Percentiles rank a stretch among this genome's conserved stretches.
These are phyloP conservation scores for Heteromyza rotundicornis DNA, from an alignment of 2,888 invertebrate species.

Conservation along the genomic window DNA sequence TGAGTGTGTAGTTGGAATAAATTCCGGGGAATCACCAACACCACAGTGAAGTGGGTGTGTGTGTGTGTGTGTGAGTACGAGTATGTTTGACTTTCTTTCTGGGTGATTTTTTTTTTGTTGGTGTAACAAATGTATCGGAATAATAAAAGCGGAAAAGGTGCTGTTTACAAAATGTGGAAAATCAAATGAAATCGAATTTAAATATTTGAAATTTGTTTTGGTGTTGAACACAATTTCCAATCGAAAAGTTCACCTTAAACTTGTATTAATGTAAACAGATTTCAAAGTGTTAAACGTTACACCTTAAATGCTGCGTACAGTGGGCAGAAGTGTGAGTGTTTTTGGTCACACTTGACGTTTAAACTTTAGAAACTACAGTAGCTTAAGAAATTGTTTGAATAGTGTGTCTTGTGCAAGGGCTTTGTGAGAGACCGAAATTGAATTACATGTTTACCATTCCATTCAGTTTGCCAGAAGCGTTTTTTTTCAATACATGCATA, in stretches of 20 bases:
- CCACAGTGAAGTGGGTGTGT: neutral
- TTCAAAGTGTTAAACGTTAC: too few species aligned
- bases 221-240: neutral
- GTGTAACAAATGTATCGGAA: slow-evolving; percentile 12
- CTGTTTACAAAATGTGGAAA: slow-evolving; percentile 11
- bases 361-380: too few species aligned
- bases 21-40: slow-evolving; percentile 6
- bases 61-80: neutral
- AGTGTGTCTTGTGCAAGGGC: too few species aligned
- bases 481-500: too few species aligned
- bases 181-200: slow-evolving; percentile 13
- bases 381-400: too few species aligned
- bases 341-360: too few species aligned
- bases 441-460: too few species aligned
- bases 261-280: too few species aligned
- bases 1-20: neutral
- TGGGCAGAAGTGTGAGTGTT: too few species aligned
- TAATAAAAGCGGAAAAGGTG: slow-evolving; percentile 7
- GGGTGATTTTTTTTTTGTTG: neutral
- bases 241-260: neutral
- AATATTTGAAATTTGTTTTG: slow-evolving; percentile 12
- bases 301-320: too few species aligned
- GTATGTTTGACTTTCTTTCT: neutral
- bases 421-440: too few species aligned
- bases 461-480: too few species aligned